A percentile compares a stretch with the other conserved stretches of the same genome.
phyloP scores from a whole-genome alignment of 2,888 invertebrate species.

The Heliconius cydno region DNA sequence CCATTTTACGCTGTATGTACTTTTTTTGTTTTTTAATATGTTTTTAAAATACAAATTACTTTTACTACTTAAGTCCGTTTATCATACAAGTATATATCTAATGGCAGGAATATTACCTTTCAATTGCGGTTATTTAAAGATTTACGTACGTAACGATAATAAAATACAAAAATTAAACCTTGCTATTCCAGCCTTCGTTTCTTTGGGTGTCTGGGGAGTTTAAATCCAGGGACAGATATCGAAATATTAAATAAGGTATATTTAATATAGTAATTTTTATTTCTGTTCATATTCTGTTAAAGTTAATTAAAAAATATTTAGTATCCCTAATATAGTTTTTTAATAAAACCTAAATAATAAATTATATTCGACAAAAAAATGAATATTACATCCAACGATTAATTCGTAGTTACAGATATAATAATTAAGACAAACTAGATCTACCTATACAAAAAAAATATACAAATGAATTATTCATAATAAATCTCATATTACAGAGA shows the following conservation, averaged over 20 bases:
- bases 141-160: conserved; percentile 12
- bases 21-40: not conserved
- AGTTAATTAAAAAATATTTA: too few relatives aligned
- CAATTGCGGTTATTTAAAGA: not conserved
- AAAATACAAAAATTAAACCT: conserved; percentile 66
- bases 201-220: too few relatives aligned
- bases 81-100: not conserved
- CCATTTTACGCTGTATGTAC: too few relatives aligned
- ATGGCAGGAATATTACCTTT: not conserved
- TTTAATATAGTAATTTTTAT: too few relatives aligned
- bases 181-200: conserved; percentile 54
- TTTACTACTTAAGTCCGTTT: not conserved
- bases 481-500: conserved; percentile 42
- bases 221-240: too few relatives aligned
- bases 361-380: not conserved
- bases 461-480: conserved; percentile 20
- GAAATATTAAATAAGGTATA: too few relatives aligned
- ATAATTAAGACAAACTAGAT: conserved; percentile 18
- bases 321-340: too few relatives aligned
- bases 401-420: not conserved
- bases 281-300: too few relatives aligned
- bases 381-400: not conserved
- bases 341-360: too few relatives aligned
- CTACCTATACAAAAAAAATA: not conserved
- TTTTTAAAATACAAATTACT: not conserved